These are phyloP conservation scores for Macquaria australasica DNA, from an alignment of 2,113 vertebrate species.

Conservation along the genomic window DNA sequence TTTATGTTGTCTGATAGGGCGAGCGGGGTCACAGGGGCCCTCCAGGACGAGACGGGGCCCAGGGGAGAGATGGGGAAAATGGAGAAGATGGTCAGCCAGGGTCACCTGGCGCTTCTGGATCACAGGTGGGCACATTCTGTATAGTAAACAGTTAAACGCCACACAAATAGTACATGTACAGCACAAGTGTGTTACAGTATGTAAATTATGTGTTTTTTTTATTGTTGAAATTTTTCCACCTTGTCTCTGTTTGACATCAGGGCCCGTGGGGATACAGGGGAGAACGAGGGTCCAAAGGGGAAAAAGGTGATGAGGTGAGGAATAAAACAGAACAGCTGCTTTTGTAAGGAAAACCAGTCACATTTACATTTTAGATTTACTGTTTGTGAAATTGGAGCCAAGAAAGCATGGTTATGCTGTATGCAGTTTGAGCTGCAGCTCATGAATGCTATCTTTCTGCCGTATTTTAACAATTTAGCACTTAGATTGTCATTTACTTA, in stretches of 20 bases:
- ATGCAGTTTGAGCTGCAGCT: neutral
- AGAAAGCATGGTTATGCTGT: neutral
- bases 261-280: constrained; percentile 90
- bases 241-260: constrained; percentile 69
- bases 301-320: constrained; percentile 91
- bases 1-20: constrained; percentile 80
- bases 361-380: constrained; percentile 16
- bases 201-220: neutral
- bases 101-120: constrained; percentile 81
- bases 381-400: constrained; percentile 5
- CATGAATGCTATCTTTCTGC: neutral
- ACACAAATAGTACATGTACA: neutral
- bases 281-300: constrained; percentile 86
- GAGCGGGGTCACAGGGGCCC: constrained; percentile 83
- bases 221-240: neutral
- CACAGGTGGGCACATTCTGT: constrained; percentile 78
- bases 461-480: neutral
- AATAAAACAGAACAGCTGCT: constrained; percentile 4
- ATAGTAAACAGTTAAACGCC: neutral
- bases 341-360: neutral
- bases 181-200: neutral
- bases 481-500: neutral
- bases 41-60: constrained; percentile 82
- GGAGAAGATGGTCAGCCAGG: constrained; percentile 87
- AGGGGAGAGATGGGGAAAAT: constrained; percentile 84